Evolutionary conservation across 2,113 vertebrate genomes (phyloP).

Genomic region (Oostethus manadensis): DNA sequence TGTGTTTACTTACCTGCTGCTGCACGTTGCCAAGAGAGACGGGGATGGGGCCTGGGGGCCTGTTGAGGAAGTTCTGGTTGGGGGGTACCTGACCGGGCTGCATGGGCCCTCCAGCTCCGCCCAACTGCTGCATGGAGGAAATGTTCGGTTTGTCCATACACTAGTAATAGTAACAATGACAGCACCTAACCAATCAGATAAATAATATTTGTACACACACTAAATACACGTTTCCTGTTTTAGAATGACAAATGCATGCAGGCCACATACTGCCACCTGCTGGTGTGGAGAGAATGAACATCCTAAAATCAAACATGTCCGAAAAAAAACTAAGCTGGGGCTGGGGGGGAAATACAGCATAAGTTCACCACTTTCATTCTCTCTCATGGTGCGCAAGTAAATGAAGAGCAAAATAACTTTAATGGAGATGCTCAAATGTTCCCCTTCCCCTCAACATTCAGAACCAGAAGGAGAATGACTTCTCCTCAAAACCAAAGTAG

Average conservation of each 20-base stretch:
- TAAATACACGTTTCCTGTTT: background rate
- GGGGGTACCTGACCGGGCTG: slow-evolving; percentile 67
- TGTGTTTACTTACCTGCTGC: slow-evolving; percentile 69
- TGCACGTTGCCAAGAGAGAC: slow-evolving; percentile 74
- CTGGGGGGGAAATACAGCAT: too few relatives aligned
- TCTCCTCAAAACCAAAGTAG: background rate
- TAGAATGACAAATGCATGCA: background rate
- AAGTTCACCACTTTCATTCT: too few relatives aligned
- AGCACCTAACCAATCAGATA: too few relatives aligned
- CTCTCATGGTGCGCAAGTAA: too few relatives aligned
- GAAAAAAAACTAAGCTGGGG: too few relatives aligned
- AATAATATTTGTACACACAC: too few relatives aligned
- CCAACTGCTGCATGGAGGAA: slow-evolving; percentile 39
- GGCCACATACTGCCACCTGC: background rate
- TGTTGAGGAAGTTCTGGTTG: slow-evolving; percentile 69
- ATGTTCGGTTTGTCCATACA: background rate
- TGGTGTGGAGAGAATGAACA: background rate
- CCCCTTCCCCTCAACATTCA: too few relatives aligned
- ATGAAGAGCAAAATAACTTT: too few relatives aligned
- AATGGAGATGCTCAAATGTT: too few relatives aligned
- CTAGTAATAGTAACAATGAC: background rate
- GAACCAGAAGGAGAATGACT: too few relatives aligned
- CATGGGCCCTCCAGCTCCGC: slow-evolving; percentile 63
- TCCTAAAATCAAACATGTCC: too few relatives aligned
- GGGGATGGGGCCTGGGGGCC: slow-evolving; percentile 60